These are phyloP conservation scores for Sturmia bella DNA, from an alignment of 2,888 invertebrate genomes.

Conservation along the genomic window DNA sequence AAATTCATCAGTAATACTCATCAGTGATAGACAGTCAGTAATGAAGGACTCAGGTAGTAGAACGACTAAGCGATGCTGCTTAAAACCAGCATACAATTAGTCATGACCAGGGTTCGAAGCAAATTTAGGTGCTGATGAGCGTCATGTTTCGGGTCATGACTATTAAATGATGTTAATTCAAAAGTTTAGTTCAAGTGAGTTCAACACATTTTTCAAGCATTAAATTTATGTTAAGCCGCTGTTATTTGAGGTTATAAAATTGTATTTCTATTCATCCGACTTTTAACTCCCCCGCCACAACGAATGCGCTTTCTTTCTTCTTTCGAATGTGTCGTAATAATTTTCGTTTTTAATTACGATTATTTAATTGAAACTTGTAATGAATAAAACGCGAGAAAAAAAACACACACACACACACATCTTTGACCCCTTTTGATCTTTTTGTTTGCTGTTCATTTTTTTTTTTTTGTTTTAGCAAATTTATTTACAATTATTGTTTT, in stretches of 20 bases:
- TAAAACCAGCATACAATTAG: no score
- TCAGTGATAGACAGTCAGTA: no score
- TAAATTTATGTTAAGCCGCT: no score
- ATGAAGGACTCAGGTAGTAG: no score
- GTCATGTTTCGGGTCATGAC: no score
- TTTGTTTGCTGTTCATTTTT: background rate
- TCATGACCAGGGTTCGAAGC: no score
- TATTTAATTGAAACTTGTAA: slow-evolving; percentile 56
- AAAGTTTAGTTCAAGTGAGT: no score
- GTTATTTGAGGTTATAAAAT: background rate
- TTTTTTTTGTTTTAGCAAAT: slow-evolving; percentile 33
- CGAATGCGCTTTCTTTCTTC: background rate
- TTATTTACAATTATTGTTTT: slow-evolving; percentile 46
- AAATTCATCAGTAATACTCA: no score
- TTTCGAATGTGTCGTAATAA: slow-evolving; percentile 36
- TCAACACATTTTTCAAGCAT: no score
- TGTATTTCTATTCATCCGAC: background rate
- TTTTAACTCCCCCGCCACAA: background rate
- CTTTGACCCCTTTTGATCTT: slow-evolving; percentile 61
- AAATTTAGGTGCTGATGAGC: no score
- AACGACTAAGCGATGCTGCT: no score
- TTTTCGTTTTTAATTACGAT: slow-evolving; percentile 37
- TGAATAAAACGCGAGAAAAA: slow-evolving; percentile 11
- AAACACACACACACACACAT: slow-evolving; percentile 21
- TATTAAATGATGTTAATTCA: no score